Evolutionary conservation across 2,113 vertebrate genomes (phyloP).

Genomic region (Boulengeromyrus knoepffleri): DNA sequence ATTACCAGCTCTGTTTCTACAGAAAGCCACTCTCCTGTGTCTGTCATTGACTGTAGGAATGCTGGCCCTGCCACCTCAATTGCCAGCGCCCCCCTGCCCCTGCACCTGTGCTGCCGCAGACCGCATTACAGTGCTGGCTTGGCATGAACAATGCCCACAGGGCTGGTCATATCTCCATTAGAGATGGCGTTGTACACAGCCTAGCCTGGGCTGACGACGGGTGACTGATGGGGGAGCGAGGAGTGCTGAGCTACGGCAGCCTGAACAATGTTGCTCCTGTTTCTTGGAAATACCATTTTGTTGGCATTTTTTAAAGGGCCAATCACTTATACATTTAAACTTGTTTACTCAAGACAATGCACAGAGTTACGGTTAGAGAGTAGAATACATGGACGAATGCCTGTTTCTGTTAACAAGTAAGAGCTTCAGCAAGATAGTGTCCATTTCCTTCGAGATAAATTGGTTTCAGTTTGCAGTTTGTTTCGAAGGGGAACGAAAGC

Average conservation of each 20-base stretch:
- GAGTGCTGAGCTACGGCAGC: background rate
- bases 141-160: background rate
- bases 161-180: background rate
- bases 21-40: background rate
- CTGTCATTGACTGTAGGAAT: background rate
- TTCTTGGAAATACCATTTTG: background rate
- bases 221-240: background rate
- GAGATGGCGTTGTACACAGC: background rate
- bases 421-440: background rate
- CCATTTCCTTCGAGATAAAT: constrained; percentile 12
- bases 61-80: background rate
- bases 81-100: background rate
- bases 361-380: background rate
- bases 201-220: background rate
- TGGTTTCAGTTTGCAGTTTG: constrained; percentile 17
- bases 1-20: background rate
- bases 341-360: background rate
- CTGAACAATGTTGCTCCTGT: background rate
- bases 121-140: background rate
- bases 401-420: background rate
- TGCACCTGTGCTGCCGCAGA: background rate
- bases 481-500: constrained; percentile 7
- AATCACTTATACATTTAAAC: background rate
- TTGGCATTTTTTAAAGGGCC: background rate
- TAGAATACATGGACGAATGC: background rate